Base-by-base conservation (phyloP, 2,888 invertebrate species). In the Eristalis arbustorum region DNA sequence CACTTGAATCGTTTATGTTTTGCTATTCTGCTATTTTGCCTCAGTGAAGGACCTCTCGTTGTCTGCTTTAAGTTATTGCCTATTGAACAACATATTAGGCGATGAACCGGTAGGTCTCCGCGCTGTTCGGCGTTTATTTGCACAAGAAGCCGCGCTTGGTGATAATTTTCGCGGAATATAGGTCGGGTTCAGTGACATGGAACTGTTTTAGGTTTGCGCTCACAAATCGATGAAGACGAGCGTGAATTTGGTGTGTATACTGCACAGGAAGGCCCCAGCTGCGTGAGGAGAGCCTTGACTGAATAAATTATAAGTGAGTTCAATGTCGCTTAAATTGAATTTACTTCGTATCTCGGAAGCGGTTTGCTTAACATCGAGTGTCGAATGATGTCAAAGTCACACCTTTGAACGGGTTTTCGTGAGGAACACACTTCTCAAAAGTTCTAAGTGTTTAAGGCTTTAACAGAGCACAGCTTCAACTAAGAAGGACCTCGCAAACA, bases 1-100 rank as follows among this genome's bases (percentile, higher is more conserved):
- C 59, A 71, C 76, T 85, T 71, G 82, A 82, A 78, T 62, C 74
- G 85, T 57, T 82, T 77, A 73, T 78, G 77, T 69, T 82, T 66
- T 77, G 85, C 25, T 71, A 77, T 69, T 82, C 73, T 68, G 37
- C 18, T n/a, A 49, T 18, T 49, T 49, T 42, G 68, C 31, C 40
- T 56, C 71, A 37, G 61, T 74, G 37, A 77, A 57, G 85, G 77
- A 75, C 73, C 77, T 75, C 73, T 73, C 57, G 74, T 77, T 82
- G 73, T 84, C 80, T 85, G 77, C 69, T 77, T 66, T 8, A 57
- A 73, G 73, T 85, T 85, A 81, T 85, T 77, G 73, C 63, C 72
- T 68, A 82, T 82, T 85, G 81, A 81, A 62, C 76, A 81, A 85
- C 63, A 73, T 81, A 81, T 77, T 74, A 66, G 66, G 80, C 68